Conservation (phyloP, 2,113 vertebrate species). For the Orycteropus afer region DNA sequence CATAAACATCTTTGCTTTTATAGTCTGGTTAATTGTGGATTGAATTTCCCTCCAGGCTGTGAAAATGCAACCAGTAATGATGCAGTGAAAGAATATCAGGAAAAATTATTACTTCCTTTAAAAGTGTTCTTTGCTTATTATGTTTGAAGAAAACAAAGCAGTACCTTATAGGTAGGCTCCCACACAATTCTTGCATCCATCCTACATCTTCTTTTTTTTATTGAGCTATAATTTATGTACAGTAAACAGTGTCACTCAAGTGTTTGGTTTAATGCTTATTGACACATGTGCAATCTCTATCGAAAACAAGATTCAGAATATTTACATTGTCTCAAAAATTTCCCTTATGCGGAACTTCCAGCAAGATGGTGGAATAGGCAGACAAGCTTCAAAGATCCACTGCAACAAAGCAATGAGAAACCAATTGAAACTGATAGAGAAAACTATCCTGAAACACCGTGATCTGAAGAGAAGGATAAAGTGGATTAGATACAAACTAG, state of each 20-base stretch:
- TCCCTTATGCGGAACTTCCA: neutral
- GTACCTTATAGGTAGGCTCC: neutral
- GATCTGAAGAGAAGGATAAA: no score
- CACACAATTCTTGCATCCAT: neutral
- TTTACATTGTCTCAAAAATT: neutral
- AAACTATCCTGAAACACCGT: no score
- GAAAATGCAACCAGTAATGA: slow-evolving; percentile 57
- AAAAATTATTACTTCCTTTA: slow-evolving; percentile 2
- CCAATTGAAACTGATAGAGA: no score
- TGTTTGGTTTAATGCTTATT: neutral
- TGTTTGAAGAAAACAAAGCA: slow-evolving; percentile 29
- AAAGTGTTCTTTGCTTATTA: neutral
- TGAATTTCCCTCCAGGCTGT: slow-evolving; percentile 44
- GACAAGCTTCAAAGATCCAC: no score
- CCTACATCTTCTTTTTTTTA: neutral
- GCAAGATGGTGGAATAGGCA: no score
- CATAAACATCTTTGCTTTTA: slow-evolving; percentile 59
- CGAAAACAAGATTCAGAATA: neutral
- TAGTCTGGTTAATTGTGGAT: slow-evolving; percentile 60
- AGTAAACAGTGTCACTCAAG: neutral
- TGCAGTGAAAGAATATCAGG: neutral
- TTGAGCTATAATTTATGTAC: neutral
- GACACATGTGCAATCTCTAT: neutral
- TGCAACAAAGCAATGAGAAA: no score
- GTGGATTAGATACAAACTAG: no score